Evolutionary conservation across 2,797 vertebrate species (phyloP).

Genomic region (Artibeus jamaicensis): DNA sequence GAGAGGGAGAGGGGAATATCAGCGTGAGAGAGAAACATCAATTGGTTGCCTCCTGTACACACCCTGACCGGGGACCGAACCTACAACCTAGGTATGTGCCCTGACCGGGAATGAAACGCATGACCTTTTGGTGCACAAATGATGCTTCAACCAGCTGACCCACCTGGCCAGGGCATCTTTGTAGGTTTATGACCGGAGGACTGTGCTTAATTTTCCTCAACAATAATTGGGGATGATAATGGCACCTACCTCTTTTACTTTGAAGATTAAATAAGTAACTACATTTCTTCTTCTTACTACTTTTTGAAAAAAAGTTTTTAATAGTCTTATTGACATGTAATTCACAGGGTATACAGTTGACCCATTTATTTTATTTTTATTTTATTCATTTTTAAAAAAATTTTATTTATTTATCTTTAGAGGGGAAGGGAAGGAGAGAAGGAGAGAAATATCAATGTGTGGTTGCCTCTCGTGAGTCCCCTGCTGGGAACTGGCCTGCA

Average conservation of each 20-base stretch:
- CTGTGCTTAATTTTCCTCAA: background rate
- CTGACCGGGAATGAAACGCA: background rate
- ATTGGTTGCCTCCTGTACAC: background rate
- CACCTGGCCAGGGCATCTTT: background rate
- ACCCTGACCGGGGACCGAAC: background rate
- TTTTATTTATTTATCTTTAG: too few relatives aligned
- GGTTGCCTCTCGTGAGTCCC: too few relatives aligned
- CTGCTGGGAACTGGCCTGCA: too few relatives aligned
- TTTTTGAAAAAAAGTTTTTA: background rate
- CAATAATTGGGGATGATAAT: background rate
- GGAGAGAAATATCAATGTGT: too few relatives aligned
- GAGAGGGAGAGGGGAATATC: background rate
- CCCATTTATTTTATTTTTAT: background rate
- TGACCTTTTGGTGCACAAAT: background rate
- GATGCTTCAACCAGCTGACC: background rate
- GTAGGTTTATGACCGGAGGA: background rate
- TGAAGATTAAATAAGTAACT: background rate
- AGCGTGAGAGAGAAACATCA: background rate
- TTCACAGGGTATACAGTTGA: background rate
- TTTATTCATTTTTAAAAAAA: too few relatives aligned
- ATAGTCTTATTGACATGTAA: background rate
- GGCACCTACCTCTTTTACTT: background rate
- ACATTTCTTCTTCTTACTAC: background rate
- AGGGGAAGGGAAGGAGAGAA: too few relatives aligned
- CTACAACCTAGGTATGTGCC: background rate